phyloP scores from a whole-genome alignment of 2,797 vertebrate species.

The Yasuhikotakia modesta region DNA sequence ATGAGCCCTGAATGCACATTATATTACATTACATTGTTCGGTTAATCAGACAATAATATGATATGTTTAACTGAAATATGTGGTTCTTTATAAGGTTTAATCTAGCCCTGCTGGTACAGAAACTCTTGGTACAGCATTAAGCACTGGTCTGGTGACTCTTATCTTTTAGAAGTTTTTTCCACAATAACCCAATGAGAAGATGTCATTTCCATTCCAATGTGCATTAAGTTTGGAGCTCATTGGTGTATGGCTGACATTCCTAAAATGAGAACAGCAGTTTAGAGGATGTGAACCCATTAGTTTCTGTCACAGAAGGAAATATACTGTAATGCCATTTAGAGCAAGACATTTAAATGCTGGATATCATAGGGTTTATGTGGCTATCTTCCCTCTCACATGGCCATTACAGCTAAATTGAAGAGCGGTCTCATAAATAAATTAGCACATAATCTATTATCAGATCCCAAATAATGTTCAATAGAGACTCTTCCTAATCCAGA shows the following conservation, averaged over 20 bases:
- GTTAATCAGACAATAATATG: too few species aligned
- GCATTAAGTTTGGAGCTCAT: conserved; percentile 23
- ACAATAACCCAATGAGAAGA: not conserved
- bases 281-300: conserved; percentile 26
- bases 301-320: conserved; percentile 32
- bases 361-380: not conserved
- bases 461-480: not conserved
- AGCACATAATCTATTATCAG: not conserved
- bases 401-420: conserved; percentile 14
- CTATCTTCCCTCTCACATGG: not conserved
- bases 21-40: too few species aligned
- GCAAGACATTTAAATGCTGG: conserved; percentile 17
- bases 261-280: conserved; percentile 29
- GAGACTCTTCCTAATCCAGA: not conserved
- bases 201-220: not conserved
- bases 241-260: conserved; percentile 19
- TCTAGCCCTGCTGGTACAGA: not conserved
- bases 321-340: conserved; percentile 25
- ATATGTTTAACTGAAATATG: not conserved
- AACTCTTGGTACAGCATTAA: conserved; percentile 5
- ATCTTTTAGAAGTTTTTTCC: not conserved
- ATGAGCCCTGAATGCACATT: too few species aligned
- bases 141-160: not conserved
- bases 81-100: not conserved
- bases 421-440: not conserved